Base-by-base conservation (phyloP, 2,113 vertebrate species). In the Tamias sibiricus region DNA sequence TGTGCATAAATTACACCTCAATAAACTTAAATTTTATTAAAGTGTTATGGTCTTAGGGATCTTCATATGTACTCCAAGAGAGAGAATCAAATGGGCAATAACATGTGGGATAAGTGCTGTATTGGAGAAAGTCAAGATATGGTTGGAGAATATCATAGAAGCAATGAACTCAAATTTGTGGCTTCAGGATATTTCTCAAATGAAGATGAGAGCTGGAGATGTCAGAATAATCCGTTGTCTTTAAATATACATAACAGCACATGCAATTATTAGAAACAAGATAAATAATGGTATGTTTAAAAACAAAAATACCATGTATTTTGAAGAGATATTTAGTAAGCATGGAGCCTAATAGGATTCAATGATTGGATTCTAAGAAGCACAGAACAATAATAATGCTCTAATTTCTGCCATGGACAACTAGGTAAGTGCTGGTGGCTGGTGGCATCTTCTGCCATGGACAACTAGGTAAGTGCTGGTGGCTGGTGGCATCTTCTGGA, bases 291-390 rank as follows among this genome's bases (percentile, higher is more conserved):
- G 1, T 49, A 64, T 24, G 11, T n/a, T 82, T 42, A 87, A 69
- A 82, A 88, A 57, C 35, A 52, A 52, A 52, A 72, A 19, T 12
- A 76, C 44, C 5, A 40, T 47, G 37, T 10, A 40, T 83, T 89
- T 83, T 87, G 40, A 80, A 90, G 49, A 64, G n/a, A 52, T 52
- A 80, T 80, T 80, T 86, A 90, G n/a, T 37, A 93, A 90, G 80
- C 44, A 66, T 64, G 37, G 66, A 13, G 62, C 69, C 24, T 26
- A 4, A 93, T 3, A 84, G 16, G n/a, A 84, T 68, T 75, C 52
- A 49, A 20, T 83, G 75, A 75, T 0, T 81, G 57, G 5, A 42
- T 49, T 91, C 47, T 75, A 28, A 26, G 42, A 90, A 87, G 6
- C 69, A 13, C 1, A 62, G 35, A 69, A 52, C 6, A 76, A 81